Evolutionary conservation across 2,113 vertebrate species (phyloP).

Genomic region (Sapayoa aenigma): DNA sequence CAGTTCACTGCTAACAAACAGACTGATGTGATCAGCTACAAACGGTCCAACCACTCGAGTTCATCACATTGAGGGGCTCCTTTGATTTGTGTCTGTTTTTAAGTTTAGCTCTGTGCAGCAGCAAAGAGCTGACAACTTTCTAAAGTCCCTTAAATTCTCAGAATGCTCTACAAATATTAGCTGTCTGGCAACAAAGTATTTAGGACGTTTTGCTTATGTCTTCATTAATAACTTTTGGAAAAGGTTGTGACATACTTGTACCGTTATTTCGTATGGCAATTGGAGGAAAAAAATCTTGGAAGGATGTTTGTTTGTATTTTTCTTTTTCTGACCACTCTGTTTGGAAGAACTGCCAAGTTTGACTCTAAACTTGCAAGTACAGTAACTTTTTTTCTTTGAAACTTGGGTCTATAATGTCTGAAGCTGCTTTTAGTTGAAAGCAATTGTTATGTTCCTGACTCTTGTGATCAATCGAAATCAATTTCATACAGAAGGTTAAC

Average conservation of each 20-base stretch:
- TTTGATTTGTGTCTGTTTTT: background rate
- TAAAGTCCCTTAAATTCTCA: constrained; percentile 15
- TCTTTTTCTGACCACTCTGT: constrained; percentile 72
- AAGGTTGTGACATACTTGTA: constrained; percentile 67
- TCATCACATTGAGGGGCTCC: background rate
- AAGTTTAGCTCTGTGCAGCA: background rate
- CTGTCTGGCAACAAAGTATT: background rate
- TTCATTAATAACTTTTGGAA: constrained; percentile 43
- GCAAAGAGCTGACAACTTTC: constrained; percentile 24
- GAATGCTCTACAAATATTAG: background rate
- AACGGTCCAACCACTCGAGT: rapidly evolving
- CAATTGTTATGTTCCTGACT: constrained; percentile 66
- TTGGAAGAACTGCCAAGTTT: constrained; percentile 77
- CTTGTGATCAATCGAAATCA: constrained; percentile 72
- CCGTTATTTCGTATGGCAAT: constrained; percentile 64
- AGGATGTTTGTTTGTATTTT: constrained; percentile 74
- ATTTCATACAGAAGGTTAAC: constrained; percentile 69
- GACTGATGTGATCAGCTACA: background rate
- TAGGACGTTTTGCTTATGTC: constrained; percentile 11
- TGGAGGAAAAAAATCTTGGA: constrained; percentile 71
- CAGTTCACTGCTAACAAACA: background rate
- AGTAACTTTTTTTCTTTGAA: constrained; percentile 75
- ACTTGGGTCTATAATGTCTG: constrained; percentile 61
- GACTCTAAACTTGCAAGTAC: constrained; percentile 74
- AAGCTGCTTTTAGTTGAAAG: constrained; percentile 63